Evolutionary conservation across 2,888 invertebrate species (phyloP), one percentile per base, ranked within the genome.

Genomic region (Microdon myrmicae): DNA sequence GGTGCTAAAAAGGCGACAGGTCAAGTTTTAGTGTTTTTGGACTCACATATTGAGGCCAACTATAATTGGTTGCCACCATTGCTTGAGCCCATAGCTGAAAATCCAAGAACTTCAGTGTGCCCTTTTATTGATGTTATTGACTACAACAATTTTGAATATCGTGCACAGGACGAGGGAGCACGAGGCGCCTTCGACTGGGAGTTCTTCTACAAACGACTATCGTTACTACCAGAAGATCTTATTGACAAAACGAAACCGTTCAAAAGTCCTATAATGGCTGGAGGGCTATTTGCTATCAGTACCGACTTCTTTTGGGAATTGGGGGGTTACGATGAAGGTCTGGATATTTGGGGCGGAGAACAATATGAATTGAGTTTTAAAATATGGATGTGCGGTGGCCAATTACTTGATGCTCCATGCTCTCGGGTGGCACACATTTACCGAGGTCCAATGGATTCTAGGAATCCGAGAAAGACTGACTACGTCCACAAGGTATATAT

Each of bases 271-370:
- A 89, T 98, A 1, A 98, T 98, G 98, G 97, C 97, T 20, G 98
- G 98, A 8, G 97, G 97, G 0, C 79, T 97, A 67, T 98, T 98
- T 83, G 97, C 97, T 2, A 98, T 98, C 51, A 90, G 90, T 49
- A 80, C 88, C 0, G 87, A 88, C 69, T 98, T 93, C 83, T 98
- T 98, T 81, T 96, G 96, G 95, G 94, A 96, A 79, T 80, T 98
- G 23, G 98, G 96, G 4, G 97, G 97, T 0, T 95, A 96, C 74
- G 95, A 96, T 74, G 89, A 89, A 66, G 95, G 94, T 0, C 81
- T 96, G 1, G 94, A 96, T 74, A 96, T 98, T 69, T 98, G 97
- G 97, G 97, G 97, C 20, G 97, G 97, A 1, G 97, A 98, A 77
- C 97, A 97, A 78, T 98, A 97, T 73, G 97, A 98, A 75, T 83